Percentiles rank a stretch among this genome's conserved stretches.
Conservation (phyloP, 2,113 vertebrate species). For the Rhabdomys dilectus region DNA sequence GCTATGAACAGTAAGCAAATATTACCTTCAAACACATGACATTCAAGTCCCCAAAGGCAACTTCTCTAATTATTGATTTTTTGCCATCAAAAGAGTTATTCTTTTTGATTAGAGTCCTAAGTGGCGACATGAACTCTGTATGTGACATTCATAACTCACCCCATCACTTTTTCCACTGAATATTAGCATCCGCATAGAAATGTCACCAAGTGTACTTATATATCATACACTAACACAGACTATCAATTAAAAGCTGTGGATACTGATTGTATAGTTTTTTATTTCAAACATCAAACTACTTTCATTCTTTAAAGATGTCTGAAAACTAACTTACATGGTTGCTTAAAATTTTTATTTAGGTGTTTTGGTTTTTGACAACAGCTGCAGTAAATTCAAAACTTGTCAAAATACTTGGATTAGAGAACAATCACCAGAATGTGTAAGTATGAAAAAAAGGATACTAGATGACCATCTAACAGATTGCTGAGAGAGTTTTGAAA, state of each 20-base stretch:
- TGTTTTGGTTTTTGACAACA: not conserved
- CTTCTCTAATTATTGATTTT: conserved; percentile 69
- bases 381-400: not conserved
- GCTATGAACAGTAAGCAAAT: not conserved
- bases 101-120: conserved; percentile 58
- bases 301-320: conserved; percentile 31
- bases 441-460: not conserved
- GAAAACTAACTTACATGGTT: conserved; percentile 35
- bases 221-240: not conserved
- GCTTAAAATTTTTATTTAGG: conserved; percentile 15
- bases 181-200: conserved; percentile 54
- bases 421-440: not conserved
- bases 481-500: not conserved
- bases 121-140: conserved; percentile 21
- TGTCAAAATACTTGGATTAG: not conserved
- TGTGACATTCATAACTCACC: not conserved
- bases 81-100: conserved; percentile 66
- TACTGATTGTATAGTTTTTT: conserved; percentile 18
- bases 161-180: conserved; percentile 60
- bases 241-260: not conserved
- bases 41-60: conserved; percentile 52
- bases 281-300: not conserved
- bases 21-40: conserved; percentile 56
- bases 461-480: not conserved
- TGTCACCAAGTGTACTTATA: conserved; percentile 40